phyloP scores from a whole-genome alignment of 2,888 invertebrate species.

The Dexiosoma caninum region DNA sequence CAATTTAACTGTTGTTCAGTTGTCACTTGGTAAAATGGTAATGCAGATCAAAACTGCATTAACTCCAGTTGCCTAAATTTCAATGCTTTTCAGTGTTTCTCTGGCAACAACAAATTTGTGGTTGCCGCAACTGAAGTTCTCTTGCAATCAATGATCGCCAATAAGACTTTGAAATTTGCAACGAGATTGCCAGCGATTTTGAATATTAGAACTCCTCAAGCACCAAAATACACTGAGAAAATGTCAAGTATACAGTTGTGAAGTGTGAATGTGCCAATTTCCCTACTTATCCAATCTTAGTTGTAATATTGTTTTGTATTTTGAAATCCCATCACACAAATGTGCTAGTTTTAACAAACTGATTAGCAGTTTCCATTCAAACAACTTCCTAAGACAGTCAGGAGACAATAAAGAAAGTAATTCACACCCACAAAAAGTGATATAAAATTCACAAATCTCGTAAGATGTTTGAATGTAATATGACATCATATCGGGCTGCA shows the following conservation, averaged over 20 bases:
- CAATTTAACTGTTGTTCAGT: no score
- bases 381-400: conserved; percentile 30
- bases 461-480: conserved; percentile 71
- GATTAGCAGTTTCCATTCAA: not conserved
- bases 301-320: not conserved
- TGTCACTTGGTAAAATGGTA: no score
- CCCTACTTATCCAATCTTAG: not conserved
- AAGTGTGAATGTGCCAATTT: not conserved
- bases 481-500: conserved; percentile 64
- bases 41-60: no score
- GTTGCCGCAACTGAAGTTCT: no score
- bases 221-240: no score
- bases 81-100: no score
- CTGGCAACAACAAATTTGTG: no score
- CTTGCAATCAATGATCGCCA: no score
- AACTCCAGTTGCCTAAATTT: no score
- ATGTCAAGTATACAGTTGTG: not conserved
- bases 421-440: conserved; percentile 30
- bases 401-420: conserved; percentile 21
- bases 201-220: no score
- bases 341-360: not conserved
- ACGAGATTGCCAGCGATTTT: no score
- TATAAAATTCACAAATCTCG: not conserved
- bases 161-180: no score
- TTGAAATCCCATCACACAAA: not conserved